Evolutionary conservation across 2,797 vertebrate genomes (phyloP), one percentile per base, ranked within the genome.

Genomic region (Sebastiscus albofasciatus): DNA sequence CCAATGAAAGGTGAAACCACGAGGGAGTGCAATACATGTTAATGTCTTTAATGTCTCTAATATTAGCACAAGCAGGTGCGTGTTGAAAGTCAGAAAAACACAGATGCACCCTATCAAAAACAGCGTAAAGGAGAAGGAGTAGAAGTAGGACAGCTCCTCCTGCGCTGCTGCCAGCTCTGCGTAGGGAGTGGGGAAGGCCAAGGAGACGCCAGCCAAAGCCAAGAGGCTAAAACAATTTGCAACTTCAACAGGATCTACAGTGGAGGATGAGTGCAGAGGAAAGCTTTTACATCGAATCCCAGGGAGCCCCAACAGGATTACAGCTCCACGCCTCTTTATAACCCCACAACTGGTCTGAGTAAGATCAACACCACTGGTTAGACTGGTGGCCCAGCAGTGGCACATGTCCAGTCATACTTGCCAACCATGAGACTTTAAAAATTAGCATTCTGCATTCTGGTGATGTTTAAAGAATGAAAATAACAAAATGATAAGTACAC

Each of bases 231-330:
- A 92, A 93, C 79, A 82, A 90, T 90, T 88, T 87, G 87, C 74
- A 86, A 82, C 87, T 86, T 85, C 82, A 83, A 90, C 89, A 76
- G 72, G 81, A 91, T 91, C 87, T 83, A 80, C 61, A 68, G 87
- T 36, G 60, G 61, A 67, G 79, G 75, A 85, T 77, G 80, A 91
- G 79, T 39, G 69, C 72, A 31, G 84, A 79, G 67, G 70, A 85
- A 85, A 89, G 79, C 87, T 84, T 85, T 90, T 79, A 83, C 77
- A 92, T 84, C 71, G 87, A 92, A 91, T 90, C 90, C 84, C 79
- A 68, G 68, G 70, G 73, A 85, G 83, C 74, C 74, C 67, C 84
- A 88, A 84, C 76, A 88, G 87, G 85, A 94, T 91, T 91, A 90
- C 82, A 87, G 82, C 84, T 82, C 55, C 26, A 72, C 14, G 34